A percentile compares a stretch with the other conserved stretches of the same genome.
These are phyloP conservation scores for Neuroscelio doddi DNA, from an alignment of 2,888 invertebrate species.

Conservation along the genomic window DNA sequence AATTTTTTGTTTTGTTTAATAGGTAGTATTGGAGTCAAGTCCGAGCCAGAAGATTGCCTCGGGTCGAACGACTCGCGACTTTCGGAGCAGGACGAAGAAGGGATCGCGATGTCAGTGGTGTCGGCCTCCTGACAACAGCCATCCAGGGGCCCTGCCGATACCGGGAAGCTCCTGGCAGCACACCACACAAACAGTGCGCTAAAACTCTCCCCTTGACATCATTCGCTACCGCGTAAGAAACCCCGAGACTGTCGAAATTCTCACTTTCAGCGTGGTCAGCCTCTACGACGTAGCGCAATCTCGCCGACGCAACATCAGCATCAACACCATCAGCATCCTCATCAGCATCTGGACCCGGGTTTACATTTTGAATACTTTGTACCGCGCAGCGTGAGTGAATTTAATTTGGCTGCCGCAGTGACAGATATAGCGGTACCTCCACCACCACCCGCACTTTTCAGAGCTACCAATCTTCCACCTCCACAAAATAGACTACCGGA, in stretches of 20 bases:
- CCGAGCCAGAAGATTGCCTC: constrained; percentile 56
- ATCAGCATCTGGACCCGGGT: constrained; percentile 72
- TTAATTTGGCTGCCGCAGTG: constrained; percentile 80
- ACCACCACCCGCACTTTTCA: constrained; percentile 68
- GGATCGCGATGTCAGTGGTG: constrained; percentile 72
- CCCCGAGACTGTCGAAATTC: constrained; percentile 57
- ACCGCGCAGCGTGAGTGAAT: constrained; percentile 87
- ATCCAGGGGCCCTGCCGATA: constrained; percentile 72
- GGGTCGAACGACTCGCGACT: constrained; percentile 60
- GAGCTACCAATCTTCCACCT: constrained; percentile 57
- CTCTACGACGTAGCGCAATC: constrained; percentile 77
- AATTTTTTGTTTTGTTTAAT: no score
- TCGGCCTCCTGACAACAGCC: constrained; percentile 75
- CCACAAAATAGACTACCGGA: constrained; percentile 53
- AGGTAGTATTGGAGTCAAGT: constrained; percentile 55
- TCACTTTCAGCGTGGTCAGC: constrained; percentile 79
- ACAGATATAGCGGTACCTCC: constrained; percentile 75
- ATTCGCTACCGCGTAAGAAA: constrained; percentile 74
- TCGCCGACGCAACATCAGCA: constrained; percentile 57
- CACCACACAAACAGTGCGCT: constrained; percentile 58
- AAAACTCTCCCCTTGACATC: constrained; percentile 71
- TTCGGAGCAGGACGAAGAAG: constrained; percentile 72
- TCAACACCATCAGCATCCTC: constrained; percentile 55
- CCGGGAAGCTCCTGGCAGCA: constrained; percentile 68
- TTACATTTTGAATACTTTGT: constrained; percentile 83